These are phyloP conservation scores for Pseudorhombus dupliciocellatus DNA, from an alignment of 2,113 vertebrate genomes.

Conservation along the genomic window DNA sequence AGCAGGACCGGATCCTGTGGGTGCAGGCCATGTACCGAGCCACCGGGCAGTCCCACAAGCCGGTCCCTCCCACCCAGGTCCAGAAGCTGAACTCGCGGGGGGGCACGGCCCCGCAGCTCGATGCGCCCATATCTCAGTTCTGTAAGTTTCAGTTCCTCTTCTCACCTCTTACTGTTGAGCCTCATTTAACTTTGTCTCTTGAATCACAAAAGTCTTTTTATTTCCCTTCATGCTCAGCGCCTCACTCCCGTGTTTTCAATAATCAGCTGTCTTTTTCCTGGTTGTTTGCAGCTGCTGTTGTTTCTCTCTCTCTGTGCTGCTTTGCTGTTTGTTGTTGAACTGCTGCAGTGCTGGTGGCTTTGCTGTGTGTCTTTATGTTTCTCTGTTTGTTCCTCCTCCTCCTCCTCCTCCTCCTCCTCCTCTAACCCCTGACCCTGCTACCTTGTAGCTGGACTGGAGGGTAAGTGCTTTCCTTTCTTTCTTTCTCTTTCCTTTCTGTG, in stretches of 20 bases:
- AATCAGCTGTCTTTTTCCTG: constrained; percentile 4
- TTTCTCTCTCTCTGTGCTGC: constrained; percentile 32
- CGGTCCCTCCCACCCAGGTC: constrained; percentile 96
- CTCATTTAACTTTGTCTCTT: not conserved
- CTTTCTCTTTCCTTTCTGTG: constrained; percentile 72
- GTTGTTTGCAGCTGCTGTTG: constrained; percentile 7
- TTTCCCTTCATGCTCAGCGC: constrained; percentile 6
- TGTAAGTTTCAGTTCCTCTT: constrained; percentile 85
- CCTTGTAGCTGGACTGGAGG: constrained; percentile 89
- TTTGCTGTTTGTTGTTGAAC: constrained; percentile 42
- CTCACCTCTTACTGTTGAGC: not conserved
- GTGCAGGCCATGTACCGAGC: constrained; percentile 99
- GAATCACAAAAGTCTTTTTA: not conserved
- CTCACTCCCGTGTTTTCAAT: not conserved
- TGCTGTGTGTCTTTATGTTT: constrained; percentile 96
- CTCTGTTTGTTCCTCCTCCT: constrained; percentile 93
- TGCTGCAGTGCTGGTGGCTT: constrained; percentile 85
- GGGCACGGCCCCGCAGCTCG: constrained; percentile 92
- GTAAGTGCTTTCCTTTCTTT: constrained; percentile 86
- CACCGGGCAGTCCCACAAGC: constrained; percentile 98
- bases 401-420: constrained; percentile 93
- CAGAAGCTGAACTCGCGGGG: constrained; percentile 98
- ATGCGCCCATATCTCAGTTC: constrained; percentile 98
- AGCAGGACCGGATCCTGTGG: constrained; percentile 98
- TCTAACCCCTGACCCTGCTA: constrained; percentile 81